Conservation (phyloP, 2,797 vertebrate genomes). For the Acanthopagrus latus region DNA sequence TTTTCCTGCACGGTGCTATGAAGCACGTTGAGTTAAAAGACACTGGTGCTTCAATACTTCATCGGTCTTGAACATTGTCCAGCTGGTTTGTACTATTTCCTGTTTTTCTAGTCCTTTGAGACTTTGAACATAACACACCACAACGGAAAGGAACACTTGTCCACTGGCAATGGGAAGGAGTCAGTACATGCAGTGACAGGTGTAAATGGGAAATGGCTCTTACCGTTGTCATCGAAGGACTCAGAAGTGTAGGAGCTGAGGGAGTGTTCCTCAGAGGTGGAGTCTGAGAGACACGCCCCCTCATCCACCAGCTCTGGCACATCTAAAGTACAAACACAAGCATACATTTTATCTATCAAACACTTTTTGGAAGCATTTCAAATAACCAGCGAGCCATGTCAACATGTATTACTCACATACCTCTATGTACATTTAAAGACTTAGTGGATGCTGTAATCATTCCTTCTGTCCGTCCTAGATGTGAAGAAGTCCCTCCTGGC, state of each 20-base stretch:
- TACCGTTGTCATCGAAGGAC: constrained; percentile 96
- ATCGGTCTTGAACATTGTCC: too few species aligned
- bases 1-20: too few species aligned
- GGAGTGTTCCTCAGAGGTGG: constrained; percentile 93
- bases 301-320: constrained; percentile 87
- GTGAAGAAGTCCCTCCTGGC: constrained; percentile 2
- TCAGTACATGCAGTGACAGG: too few species aligned
- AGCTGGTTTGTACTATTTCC: too few species aligned
- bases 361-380: neutral
- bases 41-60: too few species aligned
- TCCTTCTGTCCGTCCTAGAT: neutral
- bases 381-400: neutral
- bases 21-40: too few species aligned
- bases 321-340: constrained; percentile 77
- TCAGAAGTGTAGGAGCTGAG: constrained; percentile 95
- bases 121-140: too few species aligned
- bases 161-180: too few species aligned
- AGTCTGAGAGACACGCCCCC: constrained; percentile 90
- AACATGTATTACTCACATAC: neutral
- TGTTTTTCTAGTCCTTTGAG: too few species aligned
- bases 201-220: constrained; percentile 54
- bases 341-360: constrained; percentile 11
- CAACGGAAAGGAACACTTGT: too few species aligned
- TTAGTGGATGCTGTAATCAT: neutral
- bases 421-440: neutral